Percentiles rank a stretch among this genome's conserved stretches.
Conservation (phyloP, 2,797 vertebrate genomes). For the Bradypodion ventrale region DNA sequence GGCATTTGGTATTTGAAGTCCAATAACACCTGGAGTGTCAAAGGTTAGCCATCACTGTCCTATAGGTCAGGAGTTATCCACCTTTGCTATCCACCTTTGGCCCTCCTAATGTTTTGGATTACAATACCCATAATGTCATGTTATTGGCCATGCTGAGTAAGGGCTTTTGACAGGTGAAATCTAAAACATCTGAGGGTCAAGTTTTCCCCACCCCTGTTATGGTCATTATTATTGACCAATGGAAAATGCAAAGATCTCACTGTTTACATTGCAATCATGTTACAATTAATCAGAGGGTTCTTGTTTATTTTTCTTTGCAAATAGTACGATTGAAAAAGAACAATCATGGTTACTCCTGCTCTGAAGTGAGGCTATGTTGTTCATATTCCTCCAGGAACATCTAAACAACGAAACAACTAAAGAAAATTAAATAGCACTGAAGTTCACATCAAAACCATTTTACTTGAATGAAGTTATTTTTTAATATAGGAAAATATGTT, state of each 20-base stretch:
- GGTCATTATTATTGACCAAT: background rate
- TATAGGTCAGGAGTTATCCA: background rate
- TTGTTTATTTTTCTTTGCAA: background rate
- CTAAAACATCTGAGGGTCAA: background rate
- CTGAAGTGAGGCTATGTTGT: background rate
- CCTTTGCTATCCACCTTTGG: background rate
- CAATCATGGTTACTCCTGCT: background rate
- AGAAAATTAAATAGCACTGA: background rate
- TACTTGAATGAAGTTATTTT: conserved; percentile 21
- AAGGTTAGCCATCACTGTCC: no score
- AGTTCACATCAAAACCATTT: background rate
- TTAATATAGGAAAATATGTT: background rate
- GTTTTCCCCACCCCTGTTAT: background rate
- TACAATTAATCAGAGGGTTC: background rate
- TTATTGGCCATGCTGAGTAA: background rate
- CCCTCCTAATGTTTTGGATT: no score
- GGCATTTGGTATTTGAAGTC: no score
- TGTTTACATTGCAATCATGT: background rate
- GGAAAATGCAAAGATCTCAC: background rate
- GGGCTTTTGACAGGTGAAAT: background rate
- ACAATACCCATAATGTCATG: no score
- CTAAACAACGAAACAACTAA: background rate
- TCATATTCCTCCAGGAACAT: background rate
- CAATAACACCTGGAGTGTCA: no score
- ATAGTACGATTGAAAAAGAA: background rate